Base-by-base conservation (phyloP, 2,113 vertebrate species). In the Syngnathus typhle region DNA sequence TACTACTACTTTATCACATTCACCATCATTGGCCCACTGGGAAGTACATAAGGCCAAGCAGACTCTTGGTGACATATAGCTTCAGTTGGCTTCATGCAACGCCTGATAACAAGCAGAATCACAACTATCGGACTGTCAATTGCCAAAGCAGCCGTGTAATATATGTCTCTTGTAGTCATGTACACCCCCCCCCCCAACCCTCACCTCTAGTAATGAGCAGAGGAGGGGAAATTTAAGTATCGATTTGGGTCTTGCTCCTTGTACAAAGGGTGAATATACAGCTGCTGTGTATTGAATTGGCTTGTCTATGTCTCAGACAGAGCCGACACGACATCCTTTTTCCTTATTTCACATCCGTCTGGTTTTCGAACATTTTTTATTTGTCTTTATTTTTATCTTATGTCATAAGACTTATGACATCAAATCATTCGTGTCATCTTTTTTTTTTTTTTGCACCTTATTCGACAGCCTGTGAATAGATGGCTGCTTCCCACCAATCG, bases 241-340 rank as follows among this genome's bases (percentile, higher is more conserved):
- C 1, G 79, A 88, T 88, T 69, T 6, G 19, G 58, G 64, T 73
- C 78, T 68, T 9, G 60, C 74, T 84, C 73, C 82, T 80, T 84
- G 79, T 86, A 83, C 77, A 71, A n/a, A 69, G 67, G 74, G 82
- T 77, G 77, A 82, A 81, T 77, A 73, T 74, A 81, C 74, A 79
- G 76, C 73, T 71, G 69, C 73, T 68, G 64, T 73, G 55, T 77
- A 81, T 79, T 77, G 77, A 75, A 76, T 21, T 21, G 52, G 23
- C 62, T 67, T 66, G 68, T 72, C 62, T 55, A 9, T 4, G 27
- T 37, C 62, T 49, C 72, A 69, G 63, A 43, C 73, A 69, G 63
- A 43, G 51, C 49, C 32, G 59, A 27, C 63, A 23, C n/a, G 23
- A 9, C 27, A 37, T 19, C 49, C 44, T 6, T 52, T 32, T 51